Evolutionary conservation across 2,797 vertebrate species (phyloP), one percentile per base, ranked within the genome.

Genomic region (Acanthurus leucopareius): DNA sequence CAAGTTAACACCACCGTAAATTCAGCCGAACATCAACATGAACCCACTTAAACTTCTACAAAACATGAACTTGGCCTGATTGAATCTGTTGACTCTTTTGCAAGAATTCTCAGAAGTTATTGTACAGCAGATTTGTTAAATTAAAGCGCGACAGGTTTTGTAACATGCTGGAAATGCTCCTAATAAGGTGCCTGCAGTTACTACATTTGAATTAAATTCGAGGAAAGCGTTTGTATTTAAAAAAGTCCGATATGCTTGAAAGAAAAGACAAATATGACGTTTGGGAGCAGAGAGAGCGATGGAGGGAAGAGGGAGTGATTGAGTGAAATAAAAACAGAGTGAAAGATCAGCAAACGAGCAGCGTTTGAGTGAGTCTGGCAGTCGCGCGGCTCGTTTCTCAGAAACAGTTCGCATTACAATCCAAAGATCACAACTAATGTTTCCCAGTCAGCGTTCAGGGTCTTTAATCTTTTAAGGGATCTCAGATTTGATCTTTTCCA

Each of bases 321-420:
- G 77, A 78, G 72, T 51, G 81, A 66, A 57, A 52, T 22, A 7
- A 57, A 79, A 63, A 45, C 35, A 58, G 49, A 82, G 51, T 42
- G 19, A 70, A 68, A 73, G 66, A 75, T 77, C 70, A 79, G 57
- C 57, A 75, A 73, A 79, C 53, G 73, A 84, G 82, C 64, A 60
- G 44, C 61, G 28, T n/a, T n/a, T 13, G 79, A 75, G 74, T 15
- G 57, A 51, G 9, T 76, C 75, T 62, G 81, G 54, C 77, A 71
- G 42, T 48, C 67, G 19, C 60, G 40, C 28, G 9, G 20, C 54
- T 75, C 74, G 17, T 69, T 78, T 71, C 82, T 71, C 63, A 57
- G 71, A 77, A 76, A 78, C 73, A 49, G 35, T 80, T 70, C 54
- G 74, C 28, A 5, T 69, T 58, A 59, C 40, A 17, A 47, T 61